phyloP scores from a whole-genome alignment of 1,140 invertebrate genomes.

The Carcinoscorpius rotundicauda region DNA sequence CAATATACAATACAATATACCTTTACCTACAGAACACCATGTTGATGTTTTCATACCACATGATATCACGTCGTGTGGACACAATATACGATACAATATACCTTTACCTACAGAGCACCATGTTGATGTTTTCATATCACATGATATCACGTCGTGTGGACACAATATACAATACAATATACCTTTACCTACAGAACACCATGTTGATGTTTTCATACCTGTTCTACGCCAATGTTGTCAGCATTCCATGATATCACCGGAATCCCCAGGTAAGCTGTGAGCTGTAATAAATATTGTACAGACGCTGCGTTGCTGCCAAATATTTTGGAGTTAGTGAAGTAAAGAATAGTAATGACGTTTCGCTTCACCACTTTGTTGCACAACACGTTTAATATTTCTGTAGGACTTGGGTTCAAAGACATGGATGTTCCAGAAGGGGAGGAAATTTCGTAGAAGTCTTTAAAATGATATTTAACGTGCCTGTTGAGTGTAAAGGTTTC shows the following conservation, averaged over 20 bases:
- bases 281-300: slow-evolving; percentile 82
- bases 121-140: no score
- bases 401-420: slow-evolving; percentile 53
- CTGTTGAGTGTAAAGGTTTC: slow-evolving; percentile 43
- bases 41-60: no score
- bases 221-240: slow-evolving; percentile 72
- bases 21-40: no score
- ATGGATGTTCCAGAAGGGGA: slow-evolving; percentile 6
- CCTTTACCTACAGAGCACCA: no score
- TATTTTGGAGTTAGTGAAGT: slow-evolving; percentile 83
- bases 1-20: no score
- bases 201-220: slow-evolving; percentile 34
- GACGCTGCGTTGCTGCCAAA: slow-evolving; percentile 79
- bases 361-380: slow-evolving; percentile 76
- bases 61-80: no score
- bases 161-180: no score
- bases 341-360: slow-evolving; percentile 82
- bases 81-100: no score
- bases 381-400: slow-evolving; percentile 49
- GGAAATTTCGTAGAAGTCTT: slow-evolving; percentile 5
- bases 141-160: no score
- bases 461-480: slow-evolving; percentile 22
- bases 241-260: slow-evolving; percentile 88
- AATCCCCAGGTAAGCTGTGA: slow-evolving; percentile 73
- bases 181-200: no score